Evolutionary conservation across 2,888 invertebrate species (phyloP), one percentile per base, ranked within the genome.

Genomic region (Taphrorychus bicolor): DNA sequence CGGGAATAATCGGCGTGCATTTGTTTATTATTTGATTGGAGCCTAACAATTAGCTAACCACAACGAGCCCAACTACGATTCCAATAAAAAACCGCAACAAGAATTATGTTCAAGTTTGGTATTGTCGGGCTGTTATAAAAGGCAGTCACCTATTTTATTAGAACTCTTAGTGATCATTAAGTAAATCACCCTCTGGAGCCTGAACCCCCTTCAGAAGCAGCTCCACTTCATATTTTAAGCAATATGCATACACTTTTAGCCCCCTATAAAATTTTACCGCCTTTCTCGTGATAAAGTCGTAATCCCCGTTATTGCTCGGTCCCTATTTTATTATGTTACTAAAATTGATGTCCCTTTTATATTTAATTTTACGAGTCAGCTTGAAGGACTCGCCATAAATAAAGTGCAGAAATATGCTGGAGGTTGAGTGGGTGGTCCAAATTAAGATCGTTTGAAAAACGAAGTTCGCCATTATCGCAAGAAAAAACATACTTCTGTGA

Each of bases 271-370:
- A 45, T 58, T 64, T 64, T 58, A 58, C 58, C 18, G 42, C 42
- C 42, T 57, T 17, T 24, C 42, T 64, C 58, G 64, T 58, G 51
- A 64, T 64, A 58, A 57, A 64, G 64, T 64, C 64, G 58, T 64
- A 59, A 59, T 45, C 59, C 59, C 52, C 40, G 65, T 65, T 59
- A 65, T 65, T 53, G 65, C 59, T 40, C 45, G 42, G 53, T 53
- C 51, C 59, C 24, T 48, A 65, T 58, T 65, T 48, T 65, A 65
- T 65, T 65, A 53, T 23, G 22, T 59, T 21, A 59, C 52, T 58
- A 54, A 57, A 59, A 65, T 65, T 59, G 53, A 65, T 59, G 45
- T 52, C 45, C 48, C 48, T 23, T 59, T 53, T 53, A 59, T 53
- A 52, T 45, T 53, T 51, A 58, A 65, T 59, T 63, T 58, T 58